Percentiles rank a stretch among this genome's conserved stretches.
These are phyloP conservation scores for Leptogaster cylindrica DNA, from an alignment of 2,888 invertebrate genomes.

Conservation along the genomic window DNA sequence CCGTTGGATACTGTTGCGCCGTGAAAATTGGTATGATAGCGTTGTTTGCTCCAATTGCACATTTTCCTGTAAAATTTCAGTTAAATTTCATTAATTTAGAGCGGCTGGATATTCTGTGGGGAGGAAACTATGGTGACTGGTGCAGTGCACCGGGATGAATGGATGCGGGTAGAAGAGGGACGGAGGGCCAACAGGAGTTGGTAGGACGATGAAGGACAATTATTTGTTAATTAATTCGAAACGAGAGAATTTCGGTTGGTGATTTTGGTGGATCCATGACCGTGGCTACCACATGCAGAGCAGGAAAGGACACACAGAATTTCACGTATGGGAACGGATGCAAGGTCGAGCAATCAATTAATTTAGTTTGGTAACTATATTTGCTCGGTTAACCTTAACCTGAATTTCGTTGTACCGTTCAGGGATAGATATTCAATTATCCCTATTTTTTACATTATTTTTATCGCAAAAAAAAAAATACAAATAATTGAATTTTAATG, in stretches of 20 bases:
- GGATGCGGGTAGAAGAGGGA: neutral
- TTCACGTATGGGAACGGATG: neutral
- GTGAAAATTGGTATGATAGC: constrained; percentile 79
- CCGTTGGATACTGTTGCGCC: constrained; percentile 74
- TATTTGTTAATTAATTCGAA: constrained; percentile 21
- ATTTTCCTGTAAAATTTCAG: constrained; percentile 65
- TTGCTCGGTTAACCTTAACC: constrained; percentile 9
- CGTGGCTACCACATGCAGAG: neutral
- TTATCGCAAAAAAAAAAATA: too few relatives aligned
- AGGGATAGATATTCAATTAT: too few relatives aligned
- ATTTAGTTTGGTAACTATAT: constrained; percentile 2
- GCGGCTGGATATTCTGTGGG: neutral
- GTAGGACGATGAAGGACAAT: neutral
- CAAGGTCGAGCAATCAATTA: constrained; percentile 18
- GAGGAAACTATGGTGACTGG: neutral
- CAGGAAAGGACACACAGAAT: neutral
- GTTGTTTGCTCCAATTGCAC: constrained; percentile 77
- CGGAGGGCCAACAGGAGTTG: neutral
- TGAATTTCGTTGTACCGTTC: too few relatives aligned
- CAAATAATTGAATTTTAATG: too few relatives aligned
- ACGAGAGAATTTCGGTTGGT: constrained; percentile 9
- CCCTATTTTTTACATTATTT: too few relatives aligned
- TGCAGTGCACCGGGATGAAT: neutral
- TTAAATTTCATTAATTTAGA: constrained; percentile 42
- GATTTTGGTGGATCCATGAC: neutral